Evolutionary conservation across 2,797 vertebrate species (phyloP), one percentile per base, ranked within the genome.

Genomic region (Pseudomugil tenellus): DNA sequence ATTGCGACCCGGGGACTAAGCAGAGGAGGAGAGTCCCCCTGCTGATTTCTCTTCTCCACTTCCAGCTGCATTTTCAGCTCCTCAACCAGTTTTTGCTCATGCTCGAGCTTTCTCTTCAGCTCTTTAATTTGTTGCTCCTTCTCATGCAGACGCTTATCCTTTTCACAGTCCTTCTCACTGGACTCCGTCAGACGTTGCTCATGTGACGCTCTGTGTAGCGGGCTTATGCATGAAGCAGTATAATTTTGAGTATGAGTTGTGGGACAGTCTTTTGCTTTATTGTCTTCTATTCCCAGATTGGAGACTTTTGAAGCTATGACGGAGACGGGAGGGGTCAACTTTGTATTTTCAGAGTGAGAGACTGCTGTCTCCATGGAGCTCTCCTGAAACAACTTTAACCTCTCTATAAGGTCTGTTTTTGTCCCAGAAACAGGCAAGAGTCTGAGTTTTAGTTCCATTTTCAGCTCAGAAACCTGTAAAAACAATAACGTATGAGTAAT

Each of bases 51-150:
- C 78, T 98, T 98, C 66, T 98, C 97, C 76, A 96, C 96, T 77
- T 99, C 95, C 32, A 99, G 95, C 72, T 98, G 97, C 95, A 97
- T 95, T 88, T 98, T 99, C 66, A 99, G 81, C 71, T 97, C 95
- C 89, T 99, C 97, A 81, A 99, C 98, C 16, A 99, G 92, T 78
- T 93, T 96, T 84, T 98, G 97, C 87, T 99, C 98, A 71, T 95
- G 95, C 89, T 98, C 96, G 89, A 99, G 93, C 92, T 97, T 97
- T 61, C 95, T 92, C 89, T 95, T 98, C 35, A 99, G 92, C 82
- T 98, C 97, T 84, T 98, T 93, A 14, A 99, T 99, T 91, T 98
- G 98, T 41, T 95, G 95, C 86, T 99, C 96, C 73, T 99, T 99
- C 84, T 98, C 98, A 14, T 97, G 95, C 37, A 99, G 95, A 63